Evolutionary conservation across 2,888 invertebrate genomes (phyloP).

Genomic region (Sycophila texana): DNA sequence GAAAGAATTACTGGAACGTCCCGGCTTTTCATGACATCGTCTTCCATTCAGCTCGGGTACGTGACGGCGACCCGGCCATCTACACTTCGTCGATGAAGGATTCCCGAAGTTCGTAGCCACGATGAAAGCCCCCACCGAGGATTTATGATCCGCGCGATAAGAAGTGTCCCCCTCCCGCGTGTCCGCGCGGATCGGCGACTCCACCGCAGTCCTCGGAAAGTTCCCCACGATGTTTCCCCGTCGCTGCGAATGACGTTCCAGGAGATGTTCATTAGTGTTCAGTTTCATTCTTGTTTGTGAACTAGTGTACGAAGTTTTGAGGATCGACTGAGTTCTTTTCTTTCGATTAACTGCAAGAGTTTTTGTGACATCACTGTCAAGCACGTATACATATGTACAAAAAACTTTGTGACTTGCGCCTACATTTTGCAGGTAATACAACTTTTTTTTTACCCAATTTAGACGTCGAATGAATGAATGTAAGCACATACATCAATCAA

Average conservation of each 20-base stretch:
- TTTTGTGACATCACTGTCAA: not conserved
- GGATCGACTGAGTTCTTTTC: not conserved
- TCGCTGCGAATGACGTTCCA: not conserved
- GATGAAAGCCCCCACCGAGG: conserved; percentile 20
- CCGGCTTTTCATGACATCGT: not conserved
- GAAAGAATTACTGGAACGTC: not conserved
- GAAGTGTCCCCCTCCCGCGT: not conserved
- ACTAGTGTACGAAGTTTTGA: not conserved
- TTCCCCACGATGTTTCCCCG: not conserved
- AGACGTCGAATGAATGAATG: too few species aligned
- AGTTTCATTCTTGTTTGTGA: not conserved
- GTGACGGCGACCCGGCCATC: not conserved
- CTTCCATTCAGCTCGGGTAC: not conserved
- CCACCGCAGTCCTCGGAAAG: not conserved
- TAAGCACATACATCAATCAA: too few species aligned
- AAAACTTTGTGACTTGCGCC: too few species aligned
- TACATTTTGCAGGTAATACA: too few species aligned
- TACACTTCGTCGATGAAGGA: conserved; percentile 18
- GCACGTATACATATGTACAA: too few species aligned
- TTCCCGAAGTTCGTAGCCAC: conserved; percentile 17
- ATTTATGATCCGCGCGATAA: conserved; percentile 14
- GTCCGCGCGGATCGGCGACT: not conserved
- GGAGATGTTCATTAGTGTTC: not conserved
- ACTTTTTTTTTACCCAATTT: too few species aligned
- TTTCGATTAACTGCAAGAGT: not conserved